Evolutionary conservation across 2,888 invertebrate genomes (phyloP), one percentile per base, ranked within the genome.

Genomic region (Ectemnius continuus): DNA sequence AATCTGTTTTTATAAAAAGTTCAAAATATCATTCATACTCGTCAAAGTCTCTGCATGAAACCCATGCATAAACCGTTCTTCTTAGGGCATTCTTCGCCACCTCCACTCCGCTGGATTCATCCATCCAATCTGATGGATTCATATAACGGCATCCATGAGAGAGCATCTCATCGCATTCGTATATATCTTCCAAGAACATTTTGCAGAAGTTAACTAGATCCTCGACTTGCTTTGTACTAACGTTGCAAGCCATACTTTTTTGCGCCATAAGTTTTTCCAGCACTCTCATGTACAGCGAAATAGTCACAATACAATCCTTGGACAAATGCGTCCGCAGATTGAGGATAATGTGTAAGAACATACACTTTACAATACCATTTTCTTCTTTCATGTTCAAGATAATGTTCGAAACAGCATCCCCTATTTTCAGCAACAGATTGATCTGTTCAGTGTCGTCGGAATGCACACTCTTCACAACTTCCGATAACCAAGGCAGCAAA

Each of bases 401-500:
- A 59, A 70, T 74, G 18, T 81, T 76, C 45, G 84, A 74, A 56
- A 88, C 67, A 82, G 87, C 88, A 23, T 83, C 79, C 8, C 85
- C 68, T 61, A 91, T 86, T 56, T 80, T 78, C 0, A 89, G 75
- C 5, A 88, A 66, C 5, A 82, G 69, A 23, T 77, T 72, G 4
- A 87, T 67, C 8, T 78, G 73, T 52, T 88, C 83, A 14, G 62
- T 23, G 58, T 89, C 85, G 18, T 80, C 78, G 23, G 61, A 63
- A 0, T 76, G 23, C 11, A 88, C 61, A 58, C 81, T 73, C 5
- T 72, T 69, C 3, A 92, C 83, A 1, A 92, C 86, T 45, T 91
- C 89, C 60, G 89, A 87, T 2, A 97, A 86, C 96, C 97, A 97
- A 0, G 95, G 92, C 36, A 97, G 85, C 1, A 97, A 89, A 0